Conservation (phyloP, 2,113 vertebrate genomes). For the Lamprotornis superbus region DNA sequence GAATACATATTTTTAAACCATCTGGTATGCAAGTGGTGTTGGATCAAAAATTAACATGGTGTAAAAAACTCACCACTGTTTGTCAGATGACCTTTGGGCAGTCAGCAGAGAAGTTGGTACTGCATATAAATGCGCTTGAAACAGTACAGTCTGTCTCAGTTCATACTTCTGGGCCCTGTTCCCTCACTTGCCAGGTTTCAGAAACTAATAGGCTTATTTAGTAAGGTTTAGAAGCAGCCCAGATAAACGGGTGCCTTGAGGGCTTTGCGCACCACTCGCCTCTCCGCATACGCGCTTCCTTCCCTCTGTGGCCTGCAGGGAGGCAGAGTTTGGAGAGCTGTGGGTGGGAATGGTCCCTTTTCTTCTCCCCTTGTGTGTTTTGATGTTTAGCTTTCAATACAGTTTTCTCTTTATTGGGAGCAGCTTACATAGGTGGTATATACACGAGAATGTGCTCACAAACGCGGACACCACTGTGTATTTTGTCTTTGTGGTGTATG, state of each 20-base stretch:
- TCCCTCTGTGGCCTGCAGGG: background rate
- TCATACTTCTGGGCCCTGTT: constrained; percentile 29
- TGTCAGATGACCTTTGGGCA: constrained; percentile 66
- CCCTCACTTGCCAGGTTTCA: constrained; percentile 5
- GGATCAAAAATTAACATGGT: constrained; percentile 41
- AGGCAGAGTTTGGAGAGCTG: background rate
- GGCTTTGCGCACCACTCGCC: constrained; percentile 10
- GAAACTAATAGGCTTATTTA: constrained; percentile 57
- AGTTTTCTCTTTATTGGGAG: background rate
- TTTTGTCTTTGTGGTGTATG: background rate
- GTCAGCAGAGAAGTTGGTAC: background rate
- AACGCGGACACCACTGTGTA: background rate
- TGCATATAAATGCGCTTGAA: constrained; percentile 35
- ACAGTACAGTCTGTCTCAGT: background rate
- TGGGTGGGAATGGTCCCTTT: background rate
- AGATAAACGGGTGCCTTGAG: constrained; percentile 31
- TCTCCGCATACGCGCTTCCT: background rate
- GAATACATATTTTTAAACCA: constrained; percentile 61
- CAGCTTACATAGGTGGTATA: background rate
- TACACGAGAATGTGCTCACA: background rate
- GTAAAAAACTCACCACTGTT: constrained; percentile 45
- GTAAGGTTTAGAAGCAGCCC: constrained; percentile 30
- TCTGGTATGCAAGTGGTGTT: constrained; percentile 22
- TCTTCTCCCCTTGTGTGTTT: background rate
- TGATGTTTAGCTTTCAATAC: background rate